A percentile compares a stretch with the other conserved stretches of the same genome.
Evolutionary conservation across 2,888 invertebrate genomes (phyloP).

Genomic region (Drosophila greeni): DNA sequence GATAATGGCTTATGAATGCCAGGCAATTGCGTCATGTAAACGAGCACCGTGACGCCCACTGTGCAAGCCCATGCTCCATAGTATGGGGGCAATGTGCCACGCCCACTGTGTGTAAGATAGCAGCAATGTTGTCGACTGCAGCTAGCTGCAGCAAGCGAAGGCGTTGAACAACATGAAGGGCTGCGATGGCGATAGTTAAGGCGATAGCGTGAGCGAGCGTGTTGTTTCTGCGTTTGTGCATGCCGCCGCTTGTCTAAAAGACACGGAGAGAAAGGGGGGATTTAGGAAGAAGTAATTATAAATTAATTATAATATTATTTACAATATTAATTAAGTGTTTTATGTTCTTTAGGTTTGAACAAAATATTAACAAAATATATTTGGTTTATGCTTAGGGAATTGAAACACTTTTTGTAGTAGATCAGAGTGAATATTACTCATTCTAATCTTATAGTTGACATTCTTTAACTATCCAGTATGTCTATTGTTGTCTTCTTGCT

Average conservation of each 20-base stretch:
- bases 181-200: constrained; percentile 20
- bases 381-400: too few species aligned
- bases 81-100: constrained; percentile 41
- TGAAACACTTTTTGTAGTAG: too few species aligned
- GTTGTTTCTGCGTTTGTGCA: constrained; percentile 12
- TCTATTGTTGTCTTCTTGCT: background rate
- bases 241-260: background rate
- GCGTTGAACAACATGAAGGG: constrained; percentile 59
- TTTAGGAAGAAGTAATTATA: too few species aligned
- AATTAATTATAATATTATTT: too few species aligned
- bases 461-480: background rate
- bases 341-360: too few species aligned
- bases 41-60: constrained; percentile 37
- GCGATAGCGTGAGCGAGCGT: constrained; percentile 13
- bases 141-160: constrained; percentile 50
- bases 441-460: background rate
- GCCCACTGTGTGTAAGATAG: constrained; percentile 57
- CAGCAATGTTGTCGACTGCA: constrained; percentile 55
- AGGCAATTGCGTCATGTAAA: constrained; percentile 69
- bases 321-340: too few species aligned
- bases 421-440: background rate
- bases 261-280: constrained; percentile 3
- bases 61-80: constrained; percentile 35
- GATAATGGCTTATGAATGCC: constrained; percentile 70
- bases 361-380: too few species aligned